These are phyloP conservation scores for Matsumurasca onukii DNA, from an alignment of 1,140 invertebrate species.

Conservation along the genomic window DNA sequence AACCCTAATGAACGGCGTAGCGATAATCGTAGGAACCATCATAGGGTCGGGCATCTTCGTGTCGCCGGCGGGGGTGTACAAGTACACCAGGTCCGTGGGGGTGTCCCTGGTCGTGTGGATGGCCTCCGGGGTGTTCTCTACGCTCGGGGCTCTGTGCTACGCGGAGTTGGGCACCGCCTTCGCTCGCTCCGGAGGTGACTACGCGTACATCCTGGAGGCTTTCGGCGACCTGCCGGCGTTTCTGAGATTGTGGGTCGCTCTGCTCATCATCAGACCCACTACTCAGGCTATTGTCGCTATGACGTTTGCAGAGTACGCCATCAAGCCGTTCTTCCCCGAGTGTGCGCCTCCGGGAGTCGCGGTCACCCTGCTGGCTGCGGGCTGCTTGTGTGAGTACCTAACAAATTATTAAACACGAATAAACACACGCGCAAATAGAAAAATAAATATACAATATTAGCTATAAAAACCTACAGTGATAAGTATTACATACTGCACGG, in stretches of 20 bases:
- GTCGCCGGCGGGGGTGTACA: slow-evolving; percentile 68
- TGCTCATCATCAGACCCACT: slow-evolving; percentile 81
- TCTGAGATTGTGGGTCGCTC: slow-evolving; percentile 82
- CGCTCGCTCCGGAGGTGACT: slow-evolving; percentile 78
- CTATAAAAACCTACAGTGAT: too few relatives aligned
- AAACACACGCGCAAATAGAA: too few relatives aligned
- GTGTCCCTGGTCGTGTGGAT: slow-evolving; percentile 72
- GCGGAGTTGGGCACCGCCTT: slow-evolving; percentile 78
- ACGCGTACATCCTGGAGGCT: slow-evolving; percentile 82
- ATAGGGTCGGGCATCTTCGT: slow-evolving; percentile 85
- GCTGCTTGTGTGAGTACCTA: slow-evolving; percentile 75
- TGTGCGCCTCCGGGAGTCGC: slow-evolving; percentile 66
- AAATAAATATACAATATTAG: too few relatives aligned
- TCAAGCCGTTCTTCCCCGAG: slow-evolving; percentile 79
- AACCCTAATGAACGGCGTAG: slow-evolving; percentile 81
- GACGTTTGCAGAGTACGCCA: slow-evolving; percentile 76
- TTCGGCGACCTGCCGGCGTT: slow-evolving; percentile 90
- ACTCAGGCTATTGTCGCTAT: slow-evolving; percentile 78
- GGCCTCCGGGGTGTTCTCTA: slow-evolving; percentile 70
- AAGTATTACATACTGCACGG: too few relatives aligned
- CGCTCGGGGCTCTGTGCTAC: slow-evolving; percentile 77
- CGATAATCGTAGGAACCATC: slow-evolving; percentile 82
- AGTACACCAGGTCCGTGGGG: slow-evolving; percentile 62
- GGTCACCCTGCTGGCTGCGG: slow-evolving; percentile 68
- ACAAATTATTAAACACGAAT: too few relatives aligned